Conservation (phyloP, 1,140 invertebrate genomes). For the Pogonomyrmex californicus region DNA sequence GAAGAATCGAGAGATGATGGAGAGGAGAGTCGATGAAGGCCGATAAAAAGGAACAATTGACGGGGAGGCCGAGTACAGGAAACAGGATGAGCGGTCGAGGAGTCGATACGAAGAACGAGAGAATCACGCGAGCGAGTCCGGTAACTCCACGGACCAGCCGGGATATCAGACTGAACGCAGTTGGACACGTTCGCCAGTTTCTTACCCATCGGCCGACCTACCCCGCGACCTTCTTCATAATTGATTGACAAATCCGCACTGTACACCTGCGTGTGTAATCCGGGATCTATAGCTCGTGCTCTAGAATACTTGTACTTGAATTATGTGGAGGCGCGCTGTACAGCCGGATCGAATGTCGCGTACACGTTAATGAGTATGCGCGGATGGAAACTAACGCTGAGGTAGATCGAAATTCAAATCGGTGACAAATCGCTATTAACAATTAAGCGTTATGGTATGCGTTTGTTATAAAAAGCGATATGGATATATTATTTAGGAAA, state of each 20-base stretch:
- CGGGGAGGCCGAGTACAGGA: not conserved
- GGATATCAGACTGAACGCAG: slow-evolving; percentile 66
- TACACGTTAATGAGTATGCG: slow-evolving; percentile 22
- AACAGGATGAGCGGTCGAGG: not conserved
- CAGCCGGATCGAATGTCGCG: slow-evolving; percentile 12
- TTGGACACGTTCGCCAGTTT: too few species aligned
- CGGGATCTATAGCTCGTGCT: slow-evolving; percentile 29
- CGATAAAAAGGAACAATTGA: not conserved
- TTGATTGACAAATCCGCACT: slow-evolving; percentile 68
- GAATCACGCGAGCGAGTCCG: slow-evolving; percentile 17
- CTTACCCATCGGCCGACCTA: slow-evolving; percentile 46
- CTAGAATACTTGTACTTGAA: slow-evolving; percentile 7
- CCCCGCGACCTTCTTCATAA: slow-evolving; percentile 75
- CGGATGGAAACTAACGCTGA: not conserved
- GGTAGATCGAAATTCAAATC: not conserved
- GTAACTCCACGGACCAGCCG: slow-evolving; percentile 71
- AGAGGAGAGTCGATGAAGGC: not conserved
- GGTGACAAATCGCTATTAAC: not conserved
- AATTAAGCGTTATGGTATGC: not conserved
- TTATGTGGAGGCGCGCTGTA: not conserved
- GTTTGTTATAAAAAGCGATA: not conserved
- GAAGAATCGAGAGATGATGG: not conserved
- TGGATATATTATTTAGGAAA: not conserved
- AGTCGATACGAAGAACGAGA: not conserved
- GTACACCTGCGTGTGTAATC: slow-evolving; percentile 20